A percentile compares a stretch with the other conserved stretches of the same genome.
Evolutionary conservation across 1,140 invertebrate genomes (phyloP).

Genomic region (Euwallacea similis): DNA sequence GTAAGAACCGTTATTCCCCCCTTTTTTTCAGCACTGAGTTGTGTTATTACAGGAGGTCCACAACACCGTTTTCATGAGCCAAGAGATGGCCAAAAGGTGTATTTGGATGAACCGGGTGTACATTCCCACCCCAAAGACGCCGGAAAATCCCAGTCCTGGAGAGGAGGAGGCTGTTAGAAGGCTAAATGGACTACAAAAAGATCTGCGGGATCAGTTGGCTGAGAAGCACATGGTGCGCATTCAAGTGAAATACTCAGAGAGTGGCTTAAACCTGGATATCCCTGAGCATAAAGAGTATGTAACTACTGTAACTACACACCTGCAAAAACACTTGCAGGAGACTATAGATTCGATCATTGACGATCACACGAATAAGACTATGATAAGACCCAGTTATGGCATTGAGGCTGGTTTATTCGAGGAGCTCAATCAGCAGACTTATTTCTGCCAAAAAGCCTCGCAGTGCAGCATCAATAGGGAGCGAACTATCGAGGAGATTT

Average conservation of each 20-base stretch:
- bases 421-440: conserved; percentile 68
- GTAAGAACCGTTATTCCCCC: conserved; percentile 52
- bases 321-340: conserved; percentile 57
- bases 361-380: conserved; percentile 54
- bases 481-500: conserved; percentile 64
- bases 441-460: conserved; percentile 65
- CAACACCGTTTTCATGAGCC: conserved; percentile 74
- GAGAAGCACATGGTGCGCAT: conserved; percentile 66
- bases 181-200: conserved; percentile 68
- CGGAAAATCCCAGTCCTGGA: conserved; percentile 56
- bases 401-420: conserved; percentile 62
- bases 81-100: conserved; percentile 72
- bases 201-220: conserved; percentile 64
- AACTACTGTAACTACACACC: conserved; percentile 60
- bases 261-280: conserved; percentile 56
- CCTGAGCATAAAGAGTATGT: conserved; percentile 66
- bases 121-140: conserved; percentile 54
- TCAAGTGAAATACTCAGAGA: conserved; percentile 60
- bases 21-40: no score
- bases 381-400: conserved; percentile 56
- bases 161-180: conserved; percentile 67
- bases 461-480: conserved; percentile 66
- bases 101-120: conserved; percentile 70
- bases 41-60: conserved; percentile 65
- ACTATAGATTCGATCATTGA: conserved; percentile 64